Conservation (phyloP, 2,797 vertebrate species). For the Enteromius viviparus region DNA sequence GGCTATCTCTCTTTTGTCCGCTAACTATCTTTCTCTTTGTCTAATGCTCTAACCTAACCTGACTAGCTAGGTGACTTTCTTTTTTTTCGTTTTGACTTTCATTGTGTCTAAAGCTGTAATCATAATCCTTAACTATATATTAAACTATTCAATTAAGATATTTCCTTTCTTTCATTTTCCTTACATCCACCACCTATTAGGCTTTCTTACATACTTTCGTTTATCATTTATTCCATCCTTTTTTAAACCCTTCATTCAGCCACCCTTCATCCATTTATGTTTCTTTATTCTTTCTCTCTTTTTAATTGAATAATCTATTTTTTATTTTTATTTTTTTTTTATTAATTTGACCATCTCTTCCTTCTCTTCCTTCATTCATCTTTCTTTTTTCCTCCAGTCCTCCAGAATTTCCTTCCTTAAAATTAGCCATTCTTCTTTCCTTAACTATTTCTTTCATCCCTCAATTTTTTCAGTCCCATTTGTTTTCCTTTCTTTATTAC, state of each 20-base stretch:
- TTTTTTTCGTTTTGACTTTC: neutral
- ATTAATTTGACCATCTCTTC: neutral
- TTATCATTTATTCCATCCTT: neutral
- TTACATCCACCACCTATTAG: neutral
- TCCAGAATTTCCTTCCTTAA: neutral
- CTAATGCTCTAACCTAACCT: neutral
- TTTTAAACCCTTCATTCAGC: neutral
- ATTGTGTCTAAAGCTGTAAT: neutral
- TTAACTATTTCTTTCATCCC: neutral
- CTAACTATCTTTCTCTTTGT: neutral
- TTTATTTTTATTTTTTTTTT: neutral
- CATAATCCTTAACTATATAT: neutral
- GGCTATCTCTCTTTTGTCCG: neutral
- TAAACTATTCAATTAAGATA: too few species aligned
- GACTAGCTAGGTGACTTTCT: neutral
- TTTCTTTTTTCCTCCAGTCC: neutral
- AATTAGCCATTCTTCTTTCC: neutral
- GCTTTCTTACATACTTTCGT: neutral
- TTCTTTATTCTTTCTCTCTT: neutral
- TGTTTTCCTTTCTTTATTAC: neutral
- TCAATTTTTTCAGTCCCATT: neutral
- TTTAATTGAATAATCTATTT: neutral
- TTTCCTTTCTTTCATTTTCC: neutral
- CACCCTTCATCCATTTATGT: neutral
- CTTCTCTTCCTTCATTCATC: neutral